Conservation (phyloP, 2,888 invertebrate genomes). For the Eupithecia vulgata region DNA sequence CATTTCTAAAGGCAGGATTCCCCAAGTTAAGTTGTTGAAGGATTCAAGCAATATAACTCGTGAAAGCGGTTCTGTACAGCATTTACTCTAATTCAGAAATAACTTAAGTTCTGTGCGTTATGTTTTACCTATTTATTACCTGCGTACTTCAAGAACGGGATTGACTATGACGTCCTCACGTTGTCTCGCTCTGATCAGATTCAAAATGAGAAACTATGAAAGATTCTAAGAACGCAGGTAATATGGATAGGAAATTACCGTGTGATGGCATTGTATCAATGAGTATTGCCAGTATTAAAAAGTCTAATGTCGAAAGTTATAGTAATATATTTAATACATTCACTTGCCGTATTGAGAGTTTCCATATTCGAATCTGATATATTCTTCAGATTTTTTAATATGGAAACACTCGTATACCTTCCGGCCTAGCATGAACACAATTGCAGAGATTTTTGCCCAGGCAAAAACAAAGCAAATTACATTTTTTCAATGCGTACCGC, state of each 20-base stretch:
- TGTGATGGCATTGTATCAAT: constrained; percentile 72
- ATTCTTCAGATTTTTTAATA: not conserved
- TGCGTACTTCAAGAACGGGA: too few species aligned
- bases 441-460: not conserved
- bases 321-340: constrained; percentile 24
- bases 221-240: not conserved
- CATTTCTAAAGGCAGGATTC: not conserved
- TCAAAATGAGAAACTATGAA: not conserved
- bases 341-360: constrained; percentile 20
- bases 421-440: not conserved
- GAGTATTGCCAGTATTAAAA: constrained; percentile 73
- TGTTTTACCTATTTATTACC: not conserved
- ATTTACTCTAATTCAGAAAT: constrained; percentile 1
- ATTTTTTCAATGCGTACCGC: too few species aligned
- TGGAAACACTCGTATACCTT: not conserved
- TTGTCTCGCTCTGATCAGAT: not conserved
- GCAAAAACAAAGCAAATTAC: not conserved
- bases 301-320: constrained; percentile 9
- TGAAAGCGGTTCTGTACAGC: not conserved
- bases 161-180: too few species aligned
- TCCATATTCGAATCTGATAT: constrained; percentile 14
- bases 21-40: not conserved
- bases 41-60: not conserved
- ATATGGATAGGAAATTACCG: constrained; percentile 19
- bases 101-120: not conserved